phyloP scores from a whole-genome alignment of 2,113 vertebrate genomes.

The Desmodus rotundus region DNA sequence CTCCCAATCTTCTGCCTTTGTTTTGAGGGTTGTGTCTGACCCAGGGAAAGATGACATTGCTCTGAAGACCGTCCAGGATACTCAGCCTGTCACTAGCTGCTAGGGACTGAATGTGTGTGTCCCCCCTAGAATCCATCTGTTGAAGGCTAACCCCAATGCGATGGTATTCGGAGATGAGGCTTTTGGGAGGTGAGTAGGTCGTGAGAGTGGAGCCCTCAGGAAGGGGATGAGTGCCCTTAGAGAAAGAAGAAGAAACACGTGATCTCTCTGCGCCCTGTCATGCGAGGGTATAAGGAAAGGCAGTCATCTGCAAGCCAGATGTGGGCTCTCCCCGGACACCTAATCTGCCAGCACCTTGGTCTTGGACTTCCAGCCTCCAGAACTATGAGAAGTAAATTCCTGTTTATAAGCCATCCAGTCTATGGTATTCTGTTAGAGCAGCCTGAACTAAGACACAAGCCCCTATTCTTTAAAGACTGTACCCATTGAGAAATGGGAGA shows the following conservation, averaged over 20 bases:
- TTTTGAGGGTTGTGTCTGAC: neutral
- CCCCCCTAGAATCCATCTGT: too few species aligned
- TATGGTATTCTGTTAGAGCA: neutral
- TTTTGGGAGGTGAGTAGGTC: too few species aligned
- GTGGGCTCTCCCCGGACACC: neutral
- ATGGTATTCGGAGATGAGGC: too few species aligned
- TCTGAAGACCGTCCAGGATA: neutral
- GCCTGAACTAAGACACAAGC: neutral
- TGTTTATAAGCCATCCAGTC: neutral
- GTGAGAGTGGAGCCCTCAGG: neutral
- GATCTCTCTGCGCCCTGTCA: neutral
- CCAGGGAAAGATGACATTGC: neutral
- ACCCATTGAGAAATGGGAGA: neutral
- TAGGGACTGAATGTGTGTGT: too few species aligned
- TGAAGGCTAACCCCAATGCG: too few species aligned
- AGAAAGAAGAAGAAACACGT: neutral
- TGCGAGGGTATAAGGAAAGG: neutral
- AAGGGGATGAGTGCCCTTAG: neutral
- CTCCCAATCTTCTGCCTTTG: neutral
- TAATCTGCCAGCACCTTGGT: too few species aligned
- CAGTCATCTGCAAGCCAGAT: neutral
- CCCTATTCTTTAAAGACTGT: neutral
- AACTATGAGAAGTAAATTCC: neutral
- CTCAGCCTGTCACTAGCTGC: neutral
- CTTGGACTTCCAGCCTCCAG: neutral